A percentile compares a stretch with the other conserved stretches of the same genome.
Evolutionary conservation across 2,113 vertebrate species (phyloP).

Genomic region (Fulmarus glacialis): DNA sequence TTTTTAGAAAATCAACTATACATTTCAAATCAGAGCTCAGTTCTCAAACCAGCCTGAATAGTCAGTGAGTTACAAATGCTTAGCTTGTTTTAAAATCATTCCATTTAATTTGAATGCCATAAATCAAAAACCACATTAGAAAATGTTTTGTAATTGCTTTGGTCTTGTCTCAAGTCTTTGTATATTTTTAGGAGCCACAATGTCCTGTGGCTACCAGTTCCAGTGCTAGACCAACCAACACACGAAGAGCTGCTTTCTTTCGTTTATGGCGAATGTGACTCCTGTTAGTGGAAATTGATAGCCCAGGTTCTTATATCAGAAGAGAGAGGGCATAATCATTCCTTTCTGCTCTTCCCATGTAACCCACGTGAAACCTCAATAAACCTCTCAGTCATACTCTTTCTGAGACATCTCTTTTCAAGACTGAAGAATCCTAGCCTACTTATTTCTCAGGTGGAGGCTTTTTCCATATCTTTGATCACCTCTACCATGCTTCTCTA

Average conservation of each 20-base stretch:
- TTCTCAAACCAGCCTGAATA: not conserved
- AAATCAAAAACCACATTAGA: not conserved
- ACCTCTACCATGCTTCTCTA: fast-evolving
- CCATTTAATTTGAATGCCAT: not conserved
- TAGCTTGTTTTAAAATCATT: not conserved
- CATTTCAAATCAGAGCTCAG: not conserved
- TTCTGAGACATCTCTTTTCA: not conserved
- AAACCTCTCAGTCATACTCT: not conserved
- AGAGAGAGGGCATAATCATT: not conserved
- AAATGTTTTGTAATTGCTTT: not conserved
- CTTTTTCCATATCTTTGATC: not conserved
- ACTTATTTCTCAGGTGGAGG: not conserved
- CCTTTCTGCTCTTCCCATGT: not conserved
- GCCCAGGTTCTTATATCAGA: not conserved
- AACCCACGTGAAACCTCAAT: not conserved
- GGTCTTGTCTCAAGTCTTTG: not conserved
- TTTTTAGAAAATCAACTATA: not conserved
- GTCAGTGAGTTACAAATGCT: not conserved
- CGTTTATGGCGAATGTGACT: not conserved
- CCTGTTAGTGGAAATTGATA: not conserved
- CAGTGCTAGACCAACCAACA: not conserved
- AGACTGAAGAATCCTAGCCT: not conserved
- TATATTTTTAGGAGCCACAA: not conserved
- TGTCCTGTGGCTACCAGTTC: not conserved
- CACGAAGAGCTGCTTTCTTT: not conserved